phyloP scores from a whole-genome alignment of 1,140 invertebrate genomes.

The Drosophila tristis region DNA sequence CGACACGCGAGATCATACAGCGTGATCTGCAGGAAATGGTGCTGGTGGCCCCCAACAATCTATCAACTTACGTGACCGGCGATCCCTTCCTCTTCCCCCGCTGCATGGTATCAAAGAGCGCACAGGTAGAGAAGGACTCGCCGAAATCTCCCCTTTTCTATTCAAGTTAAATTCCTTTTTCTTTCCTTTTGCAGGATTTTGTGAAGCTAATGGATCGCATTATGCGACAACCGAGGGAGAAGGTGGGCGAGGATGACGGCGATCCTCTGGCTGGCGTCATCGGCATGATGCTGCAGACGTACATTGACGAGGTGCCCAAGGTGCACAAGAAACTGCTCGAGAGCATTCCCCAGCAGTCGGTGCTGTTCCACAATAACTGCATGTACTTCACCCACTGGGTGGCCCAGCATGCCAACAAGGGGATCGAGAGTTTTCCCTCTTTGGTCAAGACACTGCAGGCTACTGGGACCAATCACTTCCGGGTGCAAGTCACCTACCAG shows the following conservation, averaged over 20 bases:
- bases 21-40: slow-evolving; percentile 92
- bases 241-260: slow-evolving; percentile 87
- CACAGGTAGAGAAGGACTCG: slow-evolving; percentile 44
- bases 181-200: slow-evolving; percentile 85
- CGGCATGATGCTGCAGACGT: slow-evolving; percentile 91
- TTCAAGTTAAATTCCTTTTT: neutral
- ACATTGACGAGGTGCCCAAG: slow-evolving; percentile 90
- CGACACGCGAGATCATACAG: slow-evolving; percentile 90
- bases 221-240: slow-evolving; percentile 88
- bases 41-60: slow-evolving; percentile 85
- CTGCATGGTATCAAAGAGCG: slow-evolving; percentile 87
- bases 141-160: neutral
- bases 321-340: slow-evolving; percentile 91
- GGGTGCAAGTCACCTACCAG: slow-evolving; percentile 90
- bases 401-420: slow-evolving; percentile 68
- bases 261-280: slow-evolving; percentile 86
- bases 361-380: slow-evolving; percentile 97
- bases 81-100: slow-evolving; percentile 84
- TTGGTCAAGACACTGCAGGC: slow-evolving; percentile 86
- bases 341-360: slow-evolving; percentile 93
- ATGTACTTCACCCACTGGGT: slow-evolving; percentile 92
- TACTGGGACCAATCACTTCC: slow-evolving; percentile 88
- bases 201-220: slow-evolving; percentile 89
- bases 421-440: slow-evolving; percentile 75
- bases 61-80: slow-evolving; percentile 63